A percentile compares a stretch with the other conserved stretches of the same genome.
Conservation (phyloP, 2,113 vertebrate species). For the Notothenia rossii region DNA sequence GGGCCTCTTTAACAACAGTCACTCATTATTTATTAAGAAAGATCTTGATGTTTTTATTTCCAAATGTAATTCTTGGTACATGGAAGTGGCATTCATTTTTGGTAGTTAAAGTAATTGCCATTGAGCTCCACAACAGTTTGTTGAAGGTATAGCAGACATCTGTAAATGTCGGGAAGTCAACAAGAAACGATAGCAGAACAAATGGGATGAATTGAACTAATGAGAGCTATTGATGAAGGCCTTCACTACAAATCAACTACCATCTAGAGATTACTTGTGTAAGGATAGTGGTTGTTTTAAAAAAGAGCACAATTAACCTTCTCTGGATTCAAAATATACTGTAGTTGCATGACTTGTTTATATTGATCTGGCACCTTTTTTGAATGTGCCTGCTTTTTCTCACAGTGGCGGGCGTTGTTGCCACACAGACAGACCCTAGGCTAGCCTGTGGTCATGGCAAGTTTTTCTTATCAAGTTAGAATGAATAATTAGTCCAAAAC, state of each 20-base stretch:
- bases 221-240: not conserved
- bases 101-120: not conserved
- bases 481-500: constrained; percentile 67
- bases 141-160: not conserved
- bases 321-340: not conserved
- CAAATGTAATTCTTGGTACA: no score
- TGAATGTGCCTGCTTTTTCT: constrained; percentile 2
- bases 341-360: not conserved
- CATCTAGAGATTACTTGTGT: not conserved
- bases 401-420: constrained; percentile 11
- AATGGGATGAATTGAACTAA: not conserved
- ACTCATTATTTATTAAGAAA: not conserved
- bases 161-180: no score
- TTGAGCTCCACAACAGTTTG: not conserved
- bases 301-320: not conserved
- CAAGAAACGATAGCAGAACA: no score
- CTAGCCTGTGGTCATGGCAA: constrained; percentile 50
- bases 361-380: constrained; percentile 18
- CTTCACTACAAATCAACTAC: not conserved
- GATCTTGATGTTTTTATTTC: not conserved
- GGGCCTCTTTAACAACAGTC: not conserved
- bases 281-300: not conserved
- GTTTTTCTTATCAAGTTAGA: constrained; percentile 63
- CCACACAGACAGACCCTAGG: constrained; percentile 42
- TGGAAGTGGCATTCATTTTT: not conserved